A percentile compares a stretch with the other conserved stretches of the same genome.
These are phyloP conservation scores for Pelochelys cantorii DNA, from an alignment of 2,797 vertebrate species.

Conservation along the genomic window DNA sequence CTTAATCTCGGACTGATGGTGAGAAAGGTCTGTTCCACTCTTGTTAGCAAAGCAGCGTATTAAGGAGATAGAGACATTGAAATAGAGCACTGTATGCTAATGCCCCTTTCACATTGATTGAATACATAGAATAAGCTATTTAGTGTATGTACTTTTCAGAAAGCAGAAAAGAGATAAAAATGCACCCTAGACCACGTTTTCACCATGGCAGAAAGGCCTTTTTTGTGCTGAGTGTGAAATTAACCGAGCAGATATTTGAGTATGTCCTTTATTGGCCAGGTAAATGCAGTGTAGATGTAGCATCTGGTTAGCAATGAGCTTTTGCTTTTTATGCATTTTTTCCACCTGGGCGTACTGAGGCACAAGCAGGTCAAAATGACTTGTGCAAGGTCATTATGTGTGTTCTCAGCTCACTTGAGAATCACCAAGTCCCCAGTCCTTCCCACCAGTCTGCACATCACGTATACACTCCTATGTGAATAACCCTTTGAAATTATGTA, in stretches of 20 bases:
- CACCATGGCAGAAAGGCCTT: neutral
- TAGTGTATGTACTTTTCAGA: neutral
- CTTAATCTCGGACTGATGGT: neutral
- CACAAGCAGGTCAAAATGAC: slow-evolving; percentile 61
- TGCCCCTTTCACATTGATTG: neutral
- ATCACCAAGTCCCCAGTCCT: slow-evolving; percentile 3
- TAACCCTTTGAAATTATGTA: slow-evolving; percentile 47
- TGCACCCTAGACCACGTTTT: neutral
- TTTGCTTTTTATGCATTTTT: slow-evolving; percentile 49
- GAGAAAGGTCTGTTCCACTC: slow-evolving; percentile 22
- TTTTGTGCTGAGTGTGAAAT: slow-evolving; percentile 21
- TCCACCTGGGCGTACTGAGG: slow-evolving; percentile 57
- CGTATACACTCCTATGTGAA: neutral
- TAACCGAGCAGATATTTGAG: slow-evolving; percentile 16
- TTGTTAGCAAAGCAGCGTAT: neutral
- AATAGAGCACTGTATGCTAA: neutral
- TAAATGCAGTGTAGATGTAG: slow-evolving; percentile 44
- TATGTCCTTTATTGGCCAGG: slow-evolving; percentile 22
- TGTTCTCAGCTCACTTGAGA: slow-evolving; percentile 11
- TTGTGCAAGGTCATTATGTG: slow-evolving; percentile 60
- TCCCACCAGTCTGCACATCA: neutral
- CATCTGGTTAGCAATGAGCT: slow-evolving; percentile 49
- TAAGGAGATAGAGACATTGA: neutral
- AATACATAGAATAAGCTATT: neutral
- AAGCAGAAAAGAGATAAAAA: slow-evolving; percentile 10